A percentile compares a stretch with the other conserved stretches of the same genome.
These are phyloP conservation scores for Bufo gargarizans DNA, from an alignment of 2,113 vertebrate genomes.

Conservation along the genomic window DNA sequence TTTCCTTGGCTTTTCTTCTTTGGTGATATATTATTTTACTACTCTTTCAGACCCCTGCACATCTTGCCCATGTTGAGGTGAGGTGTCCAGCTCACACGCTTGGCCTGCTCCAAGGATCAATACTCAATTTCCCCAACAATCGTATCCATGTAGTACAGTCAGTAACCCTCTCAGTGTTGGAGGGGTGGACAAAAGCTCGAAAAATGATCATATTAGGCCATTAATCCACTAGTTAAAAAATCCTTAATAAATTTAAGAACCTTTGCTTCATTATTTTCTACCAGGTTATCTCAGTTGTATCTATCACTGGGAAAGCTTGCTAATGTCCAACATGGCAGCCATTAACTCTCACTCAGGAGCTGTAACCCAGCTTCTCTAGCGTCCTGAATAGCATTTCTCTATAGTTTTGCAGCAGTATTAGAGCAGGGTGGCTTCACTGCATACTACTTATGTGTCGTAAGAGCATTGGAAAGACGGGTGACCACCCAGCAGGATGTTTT, in stretches of 20 bases:
- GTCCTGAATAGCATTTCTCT: too few species aligned
- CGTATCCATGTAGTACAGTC: conserved; percentile 27
- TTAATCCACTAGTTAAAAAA: too few species aligned
- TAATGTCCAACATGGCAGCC: neutral
- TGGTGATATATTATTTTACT: conserved; percentile 41
- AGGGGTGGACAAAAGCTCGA: neutral
- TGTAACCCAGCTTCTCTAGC: neutral
- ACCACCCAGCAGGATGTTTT: too few species aligned
- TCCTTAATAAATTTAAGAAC: too few species aligned
- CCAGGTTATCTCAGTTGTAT: neutral
- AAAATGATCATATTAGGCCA: neutral
- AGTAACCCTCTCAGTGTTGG: conserved; percentile 3
- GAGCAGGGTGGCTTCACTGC: too few species aligned
- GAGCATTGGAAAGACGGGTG: too few species aligned
- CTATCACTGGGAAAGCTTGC: neutral
- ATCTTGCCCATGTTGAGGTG: neutral
- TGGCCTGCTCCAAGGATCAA: conserved; percentile 32
- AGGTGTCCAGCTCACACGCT: conserved; percentile 19
- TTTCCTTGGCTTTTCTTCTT: conserved; percentile 58
- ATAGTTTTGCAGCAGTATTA: too few species aligned
- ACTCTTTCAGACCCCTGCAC: neutral
- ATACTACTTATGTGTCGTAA: too few species aligned
- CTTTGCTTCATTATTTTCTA: neutral
- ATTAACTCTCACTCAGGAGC: too few species aligned
- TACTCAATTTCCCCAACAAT: conserved; percentile 53